These are phyloP conservation scores for Lutjanus campechanus DNA, from an alignment of 2,797 vertebrate genomes.

Conservation along the genomic window DNA sequence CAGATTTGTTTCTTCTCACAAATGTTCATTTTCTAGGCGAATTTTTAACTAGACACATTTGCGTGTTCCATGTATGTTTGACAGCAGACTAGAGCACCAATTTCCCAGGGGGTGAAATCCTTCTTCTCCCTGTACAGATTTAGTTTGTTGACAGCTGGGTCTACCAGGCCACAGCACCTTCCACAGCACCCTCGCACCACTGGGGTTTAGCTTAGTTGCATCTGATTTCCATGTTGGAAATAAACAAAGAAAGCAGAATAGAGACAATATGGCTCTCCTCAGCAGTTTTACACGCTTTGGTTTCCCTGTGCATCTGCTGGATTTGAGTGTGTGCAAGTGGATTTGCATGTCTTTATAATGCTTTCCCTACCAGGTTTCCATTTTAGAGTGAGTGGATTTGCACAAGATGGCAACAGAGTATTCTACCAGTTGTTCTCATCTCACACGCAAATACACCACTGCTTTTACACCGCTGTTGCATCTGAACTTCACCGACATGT, in stretches of 20 bases:
- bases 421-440: conserved; percentile 54
- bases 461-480: conserved; percentile 39
- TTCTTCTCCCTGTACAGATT: conserved; percentile 33
- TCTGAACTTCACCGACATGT: conserved; percentile 29
- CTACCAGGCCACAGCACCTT: conserved; percentile 33
- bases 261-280: conserved; percentile 64
- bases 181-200: conserved; percentile 24
- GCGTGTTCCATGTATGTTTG: conserved; percentile 21
- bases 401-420: conserved; percentile 65
- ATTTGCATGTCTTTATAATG: conserved; percentile 80
- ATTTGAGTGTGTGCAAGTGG: conserved; percentile 67
- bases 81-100: not conserved
- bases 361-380: conserved; percentile 69
- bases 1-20: conserved; percentile 29
- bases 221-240: conserved; percentile 78
- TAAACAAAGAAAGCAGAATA: conserved; percentile 66
- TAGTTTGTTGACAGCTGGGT: conserved; percentile 56
- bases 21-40: not conserved
- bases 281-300: conserved; percentile 65
- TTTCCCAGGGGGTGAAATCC: conserved; percentile 27
- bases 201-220: conserved; percentile 67
- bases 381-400: conserved; percentile 67
- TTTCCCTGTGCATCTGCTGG: conserved; percentile 61
- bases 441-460: conserved; percentile 57
- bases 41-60: conserved; percentile 18